Percentiles rank a stretch among this genome's conserved stretches.
Evolutionary conservation across 1,140 invertebrate genomes (phyloP).

Genomic region (Sarcophaga bullata): DNA sequence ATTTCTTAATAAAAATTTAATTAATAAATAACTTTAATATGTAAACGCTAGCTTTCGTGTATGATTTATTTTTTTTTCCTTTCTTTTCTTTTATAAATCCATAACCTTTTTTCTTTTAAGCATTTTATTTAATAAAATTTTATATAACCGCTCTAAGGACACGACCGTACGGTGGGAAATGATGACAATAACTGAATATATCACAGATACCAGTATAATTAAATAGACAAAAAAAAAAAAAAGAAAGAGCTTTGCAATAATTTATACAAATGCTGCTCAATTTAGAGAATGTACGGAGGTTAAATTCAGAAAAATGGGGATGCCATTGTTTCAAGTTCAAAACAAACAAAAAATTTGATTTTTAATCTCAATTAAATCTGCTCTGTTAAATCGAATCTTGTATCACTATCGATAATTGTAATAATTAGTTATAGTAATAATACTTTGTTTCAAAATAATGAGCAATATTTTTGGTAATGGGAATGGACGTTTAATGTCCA

Average conservation of each 20-base stretch:
- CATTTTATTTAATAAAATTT: slow-evolving; percentile 1
- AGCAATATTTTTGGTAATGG: too few relatives aligned
- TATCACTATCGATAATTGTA: neutral
- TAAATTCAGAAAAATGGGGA: neutral
- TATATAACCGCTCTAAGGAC: slow-evolving; percentile 29
- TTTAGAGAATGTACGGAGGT: neutral
- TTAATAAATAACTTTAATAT: neutral
- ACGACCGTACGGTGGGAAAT: slow-evolving; percentile 32
- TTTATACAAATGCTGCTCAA: neutral
- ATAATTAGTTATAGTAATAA: too few relatives aligned
- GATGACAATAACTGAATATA: slow-evolving; percentile 27
- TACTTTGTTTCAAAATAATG: too few relatives aligned
- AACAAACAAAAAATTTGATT: neutral
- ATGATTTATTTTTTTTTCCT: neutral
- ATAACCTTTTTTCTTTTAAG: neutral
- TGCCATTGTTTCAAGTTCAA: neutral
- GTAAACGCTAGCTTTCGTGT: neutral
- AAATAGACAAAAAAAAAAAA: neutral
- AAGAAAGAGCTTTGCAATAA: too few relatives aligned
- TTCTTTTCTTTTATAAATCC: neutral
- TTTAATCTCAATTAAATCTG: neutral
- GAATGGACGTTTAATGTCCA: too few relatives aligned
- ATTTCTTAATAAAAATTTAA: slow-evolving; percentile 7
- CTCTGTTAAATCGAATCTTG: neutral
- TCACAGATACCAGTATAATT: neutral